phyloP scores from a whole-genome alignment of 2,888 invertebrate species.

The Ramazzottius varieornatus region DNA sequence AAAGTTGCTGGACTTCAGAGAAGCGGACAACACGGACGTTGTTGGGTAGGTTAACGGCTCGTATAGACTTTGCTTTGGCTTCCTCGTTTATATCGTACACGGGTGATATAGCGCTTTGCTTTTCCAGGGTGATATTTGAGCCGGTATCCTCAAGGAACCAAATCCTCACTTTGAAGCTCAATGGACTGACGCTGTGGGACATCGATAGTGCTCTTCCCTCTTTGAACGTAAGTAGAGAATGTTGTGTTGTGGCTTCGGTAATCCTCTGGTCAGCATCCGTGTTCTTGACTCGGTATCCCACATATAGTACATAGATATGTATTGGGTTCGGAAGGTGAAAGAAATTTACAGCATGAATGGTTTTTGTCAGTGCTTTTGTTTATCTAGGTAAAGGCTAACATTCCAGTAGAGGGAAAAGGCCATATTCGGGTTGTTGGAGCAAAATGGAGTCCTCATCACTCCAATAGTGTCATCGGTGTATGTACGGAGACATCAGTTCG shows the following conservation, averaged over 20 bases:
- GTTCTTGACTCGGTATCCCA: no score
- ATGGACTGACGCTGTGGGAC: background rate
- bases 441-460: conserved; percentile 85
- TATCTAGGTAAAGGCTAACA: background rate
- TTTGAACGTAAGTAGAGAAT: no score
- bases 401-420: conserved; percentile 34
- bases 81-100: background rate
- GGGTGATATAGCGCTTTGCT: background rate
- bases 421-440: conserved; percentile 52
- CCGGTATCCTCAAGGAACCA: background rate
- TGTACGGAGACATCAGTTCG: conserved; percentile 57
- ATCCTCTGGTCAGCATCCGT: no score
- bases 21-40: background rate
- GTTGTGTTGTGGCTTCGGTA: no score
- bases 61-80: background rate
- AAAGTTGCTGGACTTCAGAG: background rate
- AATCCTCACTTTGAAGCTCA: background rate
- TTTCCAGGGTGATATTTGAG: background rate
- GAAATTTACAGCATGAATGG: no score
- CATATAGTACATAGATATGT: no score
- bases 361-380: background rate
- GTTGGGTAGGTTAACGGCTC: background rate
- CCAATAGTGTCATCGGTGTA: conserved; percentile 53
- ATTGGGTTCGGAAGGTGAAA: no score
- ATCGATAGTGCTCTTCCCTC: no score